Percentiles rank a stretch among this genome's conserved stretches.
Conservation (phyloP, 2,797 vertebrate species). For the Adelosebastes latens region DNA sequence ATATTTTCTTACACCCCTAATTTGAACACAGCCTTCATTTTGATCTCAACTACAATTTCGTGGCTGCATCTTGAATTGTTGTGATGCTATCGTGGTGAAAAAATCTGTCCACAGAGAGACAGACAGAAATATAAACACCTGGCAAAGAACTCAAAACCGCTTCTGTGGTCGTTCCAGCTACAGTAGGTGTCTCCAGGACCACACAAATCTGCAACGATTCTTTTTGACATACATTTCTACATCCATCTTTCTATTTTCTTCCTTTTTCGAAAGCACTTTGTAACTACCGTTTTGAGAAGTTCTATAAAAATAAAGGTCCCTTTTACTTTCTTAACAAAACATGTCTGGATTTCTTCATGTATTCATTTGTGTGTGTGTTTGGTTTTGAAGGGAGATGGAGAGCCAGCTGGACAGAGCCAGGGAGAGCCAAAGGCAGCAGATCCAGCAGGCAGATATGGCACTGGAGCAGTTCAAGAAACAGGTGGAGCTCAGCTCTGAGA, state of each 20-base stretch:
- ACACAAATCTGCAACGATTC: not conserved
- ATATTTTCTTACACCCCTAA: no score
- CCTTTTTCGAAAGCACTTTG: not conserved
- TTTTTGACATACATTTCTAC: not conserved
- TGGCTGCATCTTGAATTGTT: fast-evolving
- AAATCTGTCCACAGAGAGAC: not conserved
- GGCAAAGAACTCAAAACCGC: not conserved
- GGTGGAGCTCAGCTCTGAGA: constrained; percentile 94
- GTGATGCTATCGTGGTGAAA: not conserved
- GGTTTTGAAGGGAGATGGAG: constrained; percentile 88
- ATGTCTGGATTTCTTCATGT: constrained; percentile 13
- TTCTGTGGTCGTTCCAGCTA: not conserved
- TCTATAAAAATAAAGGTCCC: constrained; percentile 7
- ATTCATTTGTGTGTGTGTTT: constrained; percentile 35
- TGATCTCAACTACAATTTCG: no score
- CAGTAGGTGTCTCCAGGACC: not conserved
- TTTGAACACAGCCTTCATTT: no score
- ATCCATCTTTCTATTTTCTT: not conserved
- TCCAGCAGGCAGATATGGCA: constrained; percentile 90
- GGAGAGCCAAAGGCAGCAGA: constrained; percentile 89
- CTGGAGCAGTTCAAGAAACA: constrained; percentile 95
- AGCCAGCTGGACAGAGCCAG: constrained; percentile 86
- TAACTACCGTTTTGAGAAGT: constrained; percentile 9
- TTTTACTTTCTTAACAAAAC: not conserved
- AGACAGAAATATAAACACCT: not conserved